A percentile compares a stretch with the other conserved stretches of the same genome.
These are phyloP conservation scores for Eupleurogrammus muticus DNA, from an alignment of 2,797 vertebrate species.

Conservation along the genomic window DNA sequence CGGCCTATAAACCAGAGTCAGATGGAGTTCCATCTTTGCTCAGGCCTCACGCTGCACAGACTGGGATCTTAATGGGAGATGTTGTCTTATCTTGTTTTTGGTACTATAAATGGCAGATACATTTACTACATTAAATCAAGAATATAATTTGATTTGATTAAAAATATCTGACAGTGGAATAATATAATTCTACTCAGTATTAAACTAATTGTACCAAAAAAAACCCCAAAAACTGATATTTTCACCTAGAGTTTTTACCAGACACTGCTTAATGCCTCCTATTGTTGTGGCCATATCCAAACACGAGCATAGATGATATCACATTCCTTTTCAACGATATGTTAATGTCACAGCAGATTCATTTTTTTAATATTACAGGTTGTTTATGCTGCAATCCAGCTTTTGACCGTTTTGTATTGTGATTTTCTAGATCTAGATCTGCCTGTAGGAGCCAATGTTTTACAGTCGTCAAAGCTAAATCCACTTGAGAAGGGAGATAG, in stretches of 20 bases:
- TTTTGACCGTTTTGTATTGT: background rate
- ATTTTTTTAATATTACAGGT: background rate
- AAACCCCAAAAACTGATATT: too few species aligned
- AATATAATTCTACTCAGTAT: too few species aligned
- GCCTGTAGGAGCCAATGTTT: background rate
- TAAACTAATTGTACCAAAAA: too few species aligned
- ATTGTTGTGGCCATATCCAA: background rate
- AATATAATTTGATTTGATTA: too few species aligned
- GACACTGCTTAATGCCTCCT: background rate
- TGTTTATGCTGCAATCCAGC: background rate
- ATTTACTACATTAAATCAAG: too few species aligned
- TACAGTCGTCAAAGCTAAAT: background rate
- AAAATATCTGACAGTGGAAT: too few species aligned
- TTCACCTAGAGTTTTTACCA: too few species aligned
- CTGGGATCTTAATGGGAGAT: too few species aligned
- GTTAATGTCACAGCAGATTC: background rate
- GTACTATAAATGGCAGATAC: too few species aligned
- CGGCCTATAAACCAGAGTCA: conserved; percentile 10
- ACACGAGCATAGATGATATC: background rate
- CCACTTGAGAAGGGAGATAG: background rate
- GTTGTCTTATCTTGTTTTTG: too few species aligned
- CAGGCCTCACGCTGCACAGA: background rate
- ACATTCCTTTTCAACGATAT: too few species aligned
- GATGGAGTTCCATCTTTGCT: conserved; percentile 2
- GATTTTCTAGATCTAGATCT: background rate